A percentile compares a stretch with the other conserved stretches of the same genome.
Evolutionary conservation across 1,140 invertebrate species (phyloP).

Genomic region (Microplitis mediator): DNA sequence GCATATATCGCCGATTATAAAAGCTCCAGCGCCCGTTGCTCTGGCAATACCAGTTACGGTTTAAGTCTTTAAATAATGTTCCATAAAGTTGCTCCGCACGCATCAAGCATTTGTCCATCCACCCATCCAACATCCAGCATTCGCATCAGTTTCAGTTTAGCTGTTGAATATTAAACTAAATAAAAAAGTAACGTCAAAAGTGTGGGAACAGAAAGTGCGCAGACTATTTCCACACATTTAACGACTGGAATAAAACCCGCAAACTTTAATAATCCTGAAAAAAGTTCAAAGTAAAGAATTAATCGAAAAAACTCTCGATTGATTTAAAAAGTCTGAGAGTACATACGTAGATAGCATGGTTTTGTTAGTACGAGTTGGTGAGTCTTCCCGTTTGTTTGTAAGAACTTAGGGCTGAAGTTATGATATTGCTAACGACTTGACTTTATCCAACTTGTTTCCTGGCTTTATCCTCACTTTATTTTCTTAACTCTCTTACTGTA

Average conservation of each 20-base stretch:
- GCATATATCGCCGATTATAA: conserved; percentile 1
- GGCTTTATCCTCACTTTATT: conserved; percentile 6
- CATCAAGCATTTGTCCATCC: neutral
- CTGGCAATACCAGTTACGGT: neutral
- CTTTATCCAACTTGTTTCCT: conserved; percentile 9
- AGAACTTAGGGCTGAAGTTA: neutral
- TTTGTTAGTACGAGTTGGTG: too few relatives aligned
- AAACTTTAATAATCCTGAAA: too few relatives aligned
- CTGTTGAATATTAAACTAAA: too few relatives aligned
- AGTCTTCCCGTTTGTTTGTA: too few relatives aligned
- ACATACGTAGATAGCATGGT: too few relatives aligned
- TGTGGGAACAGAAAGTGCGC: too few relatives aligned
- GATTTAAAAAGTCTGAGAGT: too few relatives aligned
- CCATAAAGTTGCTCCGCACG: conserved; percentile 2
- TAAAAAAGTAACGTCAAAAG: too few relatives aligned
- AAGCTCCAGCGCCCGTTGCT: neutral
- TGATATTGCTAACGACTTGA: conserved; percentile 13
- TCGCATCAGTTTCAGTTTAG: neutral
- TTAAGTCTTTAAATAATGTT: neutral
- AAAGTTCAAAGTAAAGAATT: too few relatives aligned
- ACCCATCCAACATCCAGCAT: neutral
- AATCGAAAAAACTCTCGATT: too few relatives aligned
- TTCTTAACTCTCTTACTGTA: neutral
- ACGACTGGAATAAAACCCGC: too few relatives aligned
- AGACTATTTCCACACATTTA: too few relatives aligned